Conservation (phyloP, 2,888 invertebrate species). For the Epirrhoe alternata region DNA sequence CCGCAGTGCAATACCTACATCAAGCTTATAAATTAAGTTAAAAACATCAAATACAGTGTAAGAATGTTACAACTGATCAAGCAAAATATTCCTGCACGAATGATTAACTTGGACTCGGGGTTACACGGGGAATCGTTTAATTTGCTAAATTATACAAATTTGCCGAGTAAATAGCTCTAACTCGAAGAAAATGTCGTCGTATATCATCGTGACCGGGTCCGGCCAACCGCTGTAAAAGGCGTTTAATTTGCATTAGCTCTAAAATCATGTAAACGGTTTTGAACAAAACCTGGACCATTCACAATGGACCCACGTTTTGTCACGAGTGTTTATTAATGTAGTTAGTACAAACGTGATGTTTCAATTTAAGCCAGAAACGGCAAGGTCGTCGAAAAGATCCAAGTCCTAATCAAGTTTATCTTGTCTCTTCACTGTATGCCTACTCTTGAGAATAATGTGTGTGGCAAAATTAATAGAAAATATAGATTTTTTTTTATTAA, state of each 20-base stretch:
- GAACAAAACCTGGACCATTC: constrained; percentile 40
- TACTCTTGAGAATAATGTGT: too few species aligned
- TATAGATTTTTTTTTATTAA: too few species aligned
- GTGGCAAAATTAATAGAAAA: too few species aligned
- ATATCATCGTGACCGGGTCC: constrained; percentile 62
- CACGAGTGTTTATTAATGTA: constrained; percentile 12
- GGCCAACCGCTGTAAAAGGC: constrained; percentile 48
- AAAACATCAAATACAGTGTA: background rate
- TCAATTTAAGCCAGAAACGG: background rate
- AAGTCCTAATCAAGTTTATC: background rate
- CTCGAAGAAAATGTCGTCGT: constrained; percentile 59
- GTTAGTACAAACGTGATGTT: background rate
- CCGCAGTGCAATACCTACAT: too few species aligned
- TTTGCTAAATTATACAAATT: constrained; percentile 65
- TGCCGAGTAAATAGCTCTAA: constrained; percentile 54
- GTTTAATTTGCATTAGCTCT: constrained; percentile 47
- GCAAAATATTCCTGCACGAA: constrained; percentile 49
- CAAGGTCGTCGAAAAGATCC: background rate
- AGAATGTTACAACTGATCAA: background rate
- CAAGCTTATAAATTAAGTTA: too few species aligned
- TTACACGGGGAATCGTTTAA: constrained; percentile 59
- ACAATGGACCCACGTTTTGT: constrained; percentile 29
- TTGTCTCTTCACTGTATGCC: too few species aligned
- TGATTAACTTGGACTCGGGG: constrained; percentile 57
- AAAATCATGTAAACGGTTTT: constrained; percentile 47